Evolutionary conservation across 2,797 vertebrate genomes (phyloP).

Genomic region (Smutsia temminckii): DNA sequence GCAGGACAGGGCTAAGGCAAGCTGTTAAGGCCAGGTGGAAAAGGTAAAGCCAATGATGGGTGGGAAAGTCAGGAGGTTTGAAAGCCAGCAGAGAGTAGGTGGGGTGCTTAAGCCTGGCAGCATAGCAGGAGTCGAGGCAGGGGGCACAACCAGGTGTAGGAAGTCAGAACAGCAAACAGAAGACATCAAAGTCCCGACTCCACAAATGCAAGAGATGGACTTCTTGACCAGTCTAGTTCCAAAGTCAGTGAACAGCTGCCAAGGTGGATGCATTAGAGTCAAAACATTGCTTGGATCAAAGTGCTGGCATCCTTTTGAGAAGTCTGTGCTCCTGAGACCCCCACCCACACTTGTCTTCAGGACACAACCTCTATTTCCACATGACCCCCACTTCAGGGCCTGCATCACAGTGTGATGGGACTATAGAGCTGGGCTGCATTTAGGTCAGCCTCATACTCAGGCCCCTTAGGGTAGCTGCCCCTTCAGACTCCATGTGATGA

Average conservation of each 20-base stretch:
- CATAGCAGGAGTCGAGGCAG: constrained; percentile 20
- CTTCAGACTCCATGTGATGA: neutral
- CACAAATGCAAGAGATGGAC: neutral
- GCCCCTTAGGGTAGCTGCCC: neutral
- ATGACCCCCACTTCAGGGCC: neutral
- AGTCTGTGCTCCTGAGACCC: neutral
- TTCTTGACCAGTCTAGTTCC: neutral
- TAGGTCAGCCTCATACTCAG: neutral
- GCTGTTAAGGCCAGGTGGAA: constrained; percentile 75
- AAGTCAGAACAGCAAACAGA: constrained; percentile 33
- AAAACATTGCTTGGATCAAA: neutral
- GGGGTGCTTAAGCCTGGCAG: constrained; percentile 35
- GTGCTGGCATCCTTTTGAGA: neutral
- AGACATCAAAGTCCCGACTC: constrained; percentile 23
- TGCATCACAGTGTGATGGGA: neutral
- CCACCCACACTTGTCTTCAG: neutral
- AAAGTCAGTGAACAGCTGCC: neutral
- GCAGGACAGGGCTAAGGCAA: constrained; percentile 45
- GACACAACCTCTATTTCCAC: neutral
- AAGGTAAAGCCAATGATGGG: constrained; percentile 66
- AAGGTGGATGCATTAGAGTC: neutral
- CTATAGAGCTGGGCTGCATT: neutral
- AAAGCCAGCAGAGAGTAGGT: constrained; percentile 66
- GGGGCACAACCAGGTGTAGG: constrained; percentile 34
- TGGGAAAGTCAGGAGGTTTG: constrained; percentile 59